A percentile compares a stretch with the other conserved stretches of the same genome.
Evolutionary conservation across 2,113 vertebrate species (phyloP).

Genomic region (Bos taurus): DNA sequence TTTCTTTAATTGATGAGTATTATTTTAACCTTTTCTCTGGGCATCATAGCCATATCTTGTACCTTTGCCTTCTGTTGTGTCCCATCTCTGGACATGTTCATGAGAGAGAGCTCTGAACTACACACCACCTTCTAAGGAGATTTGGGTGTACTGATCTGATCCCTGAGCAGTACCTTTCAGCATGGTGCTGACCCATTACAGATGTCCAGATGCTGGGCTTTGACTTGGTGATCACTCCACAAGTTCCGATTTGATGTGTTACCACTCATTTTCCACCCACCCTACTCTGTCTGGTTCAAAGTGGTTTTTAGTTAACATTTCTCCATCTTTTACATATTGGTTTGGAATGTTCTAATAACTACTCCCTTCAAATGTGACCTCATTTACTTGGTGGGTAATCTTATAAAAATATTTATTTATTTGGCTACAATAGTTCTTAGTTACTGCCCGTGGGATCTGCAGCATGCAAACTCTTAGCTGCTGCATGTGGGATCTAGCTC

Average conservation of each 20-base stretch:
- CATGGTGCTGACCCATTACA: neutral
- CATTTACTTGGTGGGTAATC: neutral
- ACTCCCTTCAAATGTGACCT: neutral
- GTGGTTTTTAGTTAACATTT: neutral
- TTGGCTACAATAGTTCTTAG: neutral
- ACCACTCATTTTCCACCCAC: neutral
- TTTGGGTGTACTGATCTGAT: too few relatives aligned
- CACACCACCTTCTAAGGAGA: neutral
- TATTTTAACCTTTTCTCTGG: neutral
- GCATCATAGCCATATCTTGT: neutral
- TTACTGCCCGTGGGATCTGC: neutral
- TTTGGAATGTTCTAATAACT: neutral
- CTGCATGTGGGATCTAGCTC: neutral
- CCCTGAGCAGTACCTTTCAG: neutral
- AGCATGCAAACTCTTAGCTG: neutral
- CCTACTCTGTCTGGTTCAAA: neutral
- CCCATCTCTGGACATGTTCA: neutral
- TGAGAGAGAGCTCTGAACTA: neutral
- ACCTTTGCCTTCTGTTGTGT: neutral
- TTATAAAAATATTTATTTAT: neutral
- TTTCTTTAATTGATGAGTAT: neutral
- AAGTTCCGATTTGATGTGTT: neutral
- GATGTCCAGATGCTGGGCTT: neutral
- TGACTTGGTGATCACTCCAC: neutral
- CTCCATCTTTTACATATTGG: neutral